phyloP scores from a whole-genome alignment of 1,140 invertebrate genomes.

The Hyles vespertilio region DNA sequence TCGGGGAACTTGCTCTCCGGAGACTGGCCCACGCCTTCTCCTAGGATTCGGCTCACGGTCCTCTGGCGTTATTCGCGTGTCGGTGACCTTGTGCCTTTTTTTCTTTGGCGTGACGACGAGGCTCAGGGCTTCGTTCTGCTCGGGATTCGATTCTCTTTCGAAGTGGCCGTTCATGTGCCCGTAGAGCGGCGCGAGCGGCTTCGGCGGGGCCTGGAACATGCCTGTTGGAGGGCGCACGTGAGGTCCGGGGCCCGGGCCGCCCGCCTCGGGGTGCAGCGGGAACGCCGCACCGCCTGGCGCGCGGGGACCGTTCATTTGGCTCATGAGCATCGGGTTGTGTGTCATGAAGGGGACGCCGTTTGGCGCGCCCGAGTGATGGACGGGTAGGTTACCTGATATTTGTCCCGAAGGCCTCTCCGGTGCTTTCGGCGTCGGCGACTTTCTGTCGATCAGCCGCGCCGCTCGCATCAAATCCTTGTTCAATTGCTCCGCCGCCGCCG shows the following conservation, averaged over 20 bases:
- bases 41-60: conserved; percentile 90
- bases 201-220: conserved; percentile 88
- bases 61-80: conserved; percentile 95
- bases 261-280: conserved; percentile 64
- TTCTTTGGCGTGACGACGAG: conserved; percentile 96
- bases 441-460: conserved; percentile 87
- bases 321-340: conserved; percentile 67
- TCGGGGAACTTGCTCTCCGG: conserved; percentile 76
- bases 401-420: conserved; percentile 80
- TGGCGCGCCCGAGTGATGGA: conserved; percentile 65
- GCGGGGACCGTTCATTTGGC: conserved; percentile 72
- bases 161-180: conserved; percentile 82
- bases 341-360: conserved; percentile 62
- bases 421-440: conserved; percentile 88
- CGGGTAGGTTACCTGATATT: conserved; percentile 78
- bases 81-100: conserved; percentile 97
- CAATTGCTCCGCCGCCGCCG: conserved; percentile 85
- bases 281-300: conserved; percentile 75
- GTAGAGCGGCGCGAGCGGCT: conserved; percentile 81
- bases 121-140: conserved; percentile 95
- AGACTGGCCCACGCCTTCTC: conserved; percentile 83
- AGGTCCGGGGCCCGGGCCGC: conserved; percentile 80
- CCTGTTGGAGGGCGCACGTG: conserved; percentile 83
- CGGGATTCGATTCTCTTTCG: conserved; percentile 82
- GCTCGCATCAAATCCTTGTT: conserved; percentile 88